Evolutionary conservation across 1,140 invertebrate genomes (phyloP), one percentile per base, ranked within the genome.

Genomic region (Rhyzopertha dominica): DNA sequence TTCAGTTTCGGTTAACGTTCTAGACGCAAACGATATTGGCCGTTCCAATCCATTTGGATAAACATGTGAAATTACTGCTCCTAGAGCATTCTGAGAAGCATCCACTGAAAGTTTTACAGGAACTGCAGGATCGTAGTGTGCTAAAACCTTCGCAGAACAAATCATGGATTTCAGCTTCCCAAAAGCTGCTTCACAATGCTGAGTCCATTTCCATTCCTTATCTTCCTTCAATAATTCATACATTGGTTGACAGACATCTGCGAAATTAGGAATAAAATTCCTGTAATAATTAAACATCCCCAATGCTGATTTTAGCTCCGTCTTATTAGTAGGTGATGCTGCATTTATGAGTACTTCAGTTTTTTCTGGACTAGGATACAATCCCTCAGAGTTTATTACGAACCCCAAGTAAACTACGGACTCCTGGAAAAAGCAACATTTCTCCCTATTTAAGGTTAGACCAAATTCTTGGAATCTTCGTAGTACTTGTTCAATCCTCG

Each of bases 1-100:
- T 51, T 77, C 68, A 4, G 70, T 52, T 23, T 54, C 28, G 10
- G 54, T 58, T 22, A 78, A 53, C 1, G 62, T 61, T 32, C 66
- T 51, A 8, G 73, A 76, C 8, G 63, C 67, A 59, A 58, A 74
- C 4, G 62, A 59, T 28, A 78, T 67, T 14, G 68, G 66, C 42
- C 44, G 35, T 48, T 72, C 65, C 2, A 36, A 37, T 2, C 61
- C 68, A 48, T 71, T 24, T 19, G 30, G 26, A 19, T 38, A 44
- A 35, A 53, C 36, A 28, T 58, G 59, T 7, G 19, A 29, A 9
- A 66, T 24, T 2, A 58, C 50, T 13, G 56, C 56, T 0, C 59
- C 58, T 16, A 62, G 28, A 4, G 56, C 64, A 25, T 42, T 34
- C 17, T 37, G 24, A 16, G 28, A 47, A 3, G 56, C 58, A 47